Base-by-base conservation (phyloP, 2,797 vertebrate genomes). In the Jordanella pulchra region DNA sequence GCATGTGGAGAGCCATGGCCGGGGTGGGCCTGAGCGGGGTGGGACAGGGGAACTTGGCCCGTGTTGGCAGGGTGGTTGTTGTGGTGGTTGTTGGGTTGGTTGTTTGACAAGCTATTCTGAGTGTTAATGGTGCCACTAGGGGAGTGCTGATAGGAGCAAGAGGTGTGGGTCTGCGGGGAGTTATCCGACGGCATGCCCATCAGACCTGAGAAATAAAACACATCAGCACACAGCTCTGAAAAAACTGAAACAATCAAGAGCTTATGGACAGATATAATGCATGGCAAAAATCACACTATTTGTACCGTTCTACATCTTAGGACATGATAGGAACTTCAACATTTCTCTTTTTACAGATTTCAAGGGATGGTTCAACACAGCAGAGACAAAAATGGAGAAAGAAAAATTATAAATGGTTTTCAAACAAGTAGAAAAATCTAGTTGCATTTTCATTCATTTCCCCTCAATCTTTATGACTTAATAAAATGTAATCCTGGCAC, bases 111-210 rank as follows among this genome's bases (percentile, higher is more conserved):
- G 89, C 82, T 96, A 91, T 95, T 97, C 92, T 96, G 96, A 84
- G 95, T 92, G 92, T 92, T 95, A 90, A 96, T 95, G 92, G 94
- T 88, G 89, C 93, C 96, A 87, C 95, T 94, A 68, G 96, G 95
- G 89, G 96, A 96, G 92, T 96, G 96, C 89, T 97, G 96, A 93
- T 97, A 97, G 84, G 96, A 96, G 94, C 96, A 97, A 39, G 96
- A 95, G 83, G 95, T 96, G 91, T 97, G 96, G 86, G 95, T 95
- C 92, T 95, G 96, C 91, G 96, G 96, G 78, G 96, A 92, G 67
- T 95, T 92, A 77, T 97, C 96, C 2, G 96, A 94, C 14, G 95
- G 94, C 83, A 97, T 94, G 78, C 92, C 96, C 94, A 97, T 96
- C 93, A 97, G 89, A 91, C 95, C 96, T 97, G 92, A 54, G 79